Conservation (phyloP, 2,888 invertebrate genomes). For the Pocota personata region DNA sequence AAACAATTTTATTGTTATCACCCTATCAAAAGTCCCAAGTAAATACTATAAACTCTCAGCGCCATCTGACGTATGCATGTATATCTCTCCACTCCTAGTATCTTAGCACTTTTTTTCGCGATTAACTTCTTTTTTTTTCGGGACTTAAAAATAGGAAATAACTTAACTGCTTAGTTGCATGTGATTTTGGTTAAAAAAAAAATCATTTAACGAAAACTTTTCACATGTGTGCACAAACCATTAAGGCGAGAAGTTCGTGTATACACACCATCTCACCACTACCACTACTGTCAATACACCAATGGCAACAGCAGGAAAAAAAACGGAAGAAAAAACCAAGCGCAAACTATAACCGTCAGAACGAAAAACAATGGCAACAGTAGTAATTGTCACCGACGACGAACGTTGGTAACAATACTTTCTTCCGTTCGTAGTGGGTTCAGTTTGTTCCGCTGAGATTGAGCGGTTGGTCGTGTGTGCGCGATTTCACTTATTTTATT, state of each 20-base stretch:
- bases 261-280: not conserved
- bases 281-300: constrained; percentile 20
- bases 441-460: constrained; percentile 65
- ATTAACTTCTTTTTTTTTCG: not conserved
- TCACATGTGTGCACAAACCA: constrained; percentile 23
- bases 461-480: constrained; percentile 64
- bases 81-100: constrained; percentile 13
- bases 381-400: constrained; percentile 58
- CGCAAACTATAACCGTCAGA: constrained; percentile 39
- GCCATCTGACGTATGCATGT: constrained; percentile 5
- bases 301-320: constrained; percentile 18
- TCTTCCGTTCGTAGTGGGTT: constrained; percentile 68
- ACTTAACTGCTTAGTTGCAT: constrained; percentile 41
- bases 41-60: constrained; percentile 4
- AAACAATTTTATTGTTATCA: constrained; percentile 5
- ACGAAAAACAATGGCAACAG: constrained; percentile 67
- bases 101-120: constrained; percentile 23
- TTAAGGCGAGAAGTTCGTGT: constrained; percentile 6
- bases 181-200: constrained; percentile 46
- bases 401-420: constrained; percentile 69
- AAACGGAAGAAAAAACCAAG: constrained; percentile 15
- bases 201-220: constrained; percentile 20
- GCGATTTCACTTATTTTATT: constrained; percentile 62
- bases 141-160: constrained; percentile 3
- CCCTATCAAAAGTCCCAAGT: constrained; percentile 24